These are phyloP conservation scores for Papilio gigon DNA, from an alignment of 2,888 invertebrate species.

Conservation along the genomic window DNA sequence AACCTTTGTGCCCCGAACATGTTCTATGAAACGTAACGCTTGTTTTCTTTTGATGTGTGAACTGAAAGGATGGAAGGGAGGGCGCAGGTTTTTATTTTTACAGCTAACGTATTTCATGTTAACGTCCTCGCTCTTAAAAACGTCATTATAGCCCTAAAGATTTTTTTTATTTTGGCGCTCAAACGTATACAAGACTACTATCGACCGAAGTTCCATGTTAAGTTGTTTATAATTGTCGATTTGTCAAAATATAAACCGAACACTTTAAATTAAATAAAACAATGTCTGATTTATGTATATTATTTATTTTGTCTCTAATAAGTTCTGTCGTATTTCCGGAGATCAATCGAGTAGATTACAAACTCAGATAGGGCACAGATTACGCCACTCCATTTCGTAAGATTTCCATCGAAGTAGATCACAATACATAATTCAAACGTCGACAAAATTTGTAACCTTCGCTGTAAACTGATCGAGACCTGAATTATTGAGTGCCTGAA, in stretches of 20 bases:
- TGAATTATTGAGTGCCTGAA: conserved; percentile 14
- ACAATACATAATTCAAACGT: conserved; percentile 22
- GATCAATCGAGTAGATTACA: conserved; percentile 10
- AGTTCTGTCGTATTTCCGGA: neutral
- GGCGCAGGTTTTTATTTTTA: conserved; percentile 1
- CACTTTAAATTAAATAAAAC: neutral
- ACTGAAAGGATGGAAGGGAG: conserved; percentile 1
- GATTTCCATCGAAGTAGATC: conserved; percentile 18
- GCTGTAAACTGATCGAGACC: conserved; percentile 16
- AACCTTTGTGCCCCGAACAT: conserved; percentile 12
- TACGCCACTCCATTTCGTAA: conserved; percentile 17
- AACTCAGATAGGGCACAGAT: conserved; percentile 10
- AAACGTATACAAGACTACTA: too few relatives aligned
- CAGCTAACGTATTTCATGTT: neutral
- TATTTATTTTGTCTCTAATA: neutral
- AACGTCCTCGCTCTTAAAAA: neutral
- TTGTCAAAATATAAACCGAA: neutral
- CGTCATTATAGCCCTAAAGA: neutral
- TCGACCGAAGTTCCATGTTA: too few relatives aligned
- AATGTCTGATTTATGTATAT: neutral
- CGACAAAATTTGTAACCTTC: conserved; percentile 26
- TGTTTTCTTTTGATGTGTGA: conserved; percentile 33
- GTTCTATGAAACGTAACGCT: conserved; percentile 20
- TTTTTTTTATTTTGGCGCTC: neutral
- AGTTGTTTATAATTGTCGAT: too few relatives aligned